Evolutionary conservation across 2,797 vertebrate genomes (phyloP).

Genomic region (Astyanax mexicanus): DNA sequence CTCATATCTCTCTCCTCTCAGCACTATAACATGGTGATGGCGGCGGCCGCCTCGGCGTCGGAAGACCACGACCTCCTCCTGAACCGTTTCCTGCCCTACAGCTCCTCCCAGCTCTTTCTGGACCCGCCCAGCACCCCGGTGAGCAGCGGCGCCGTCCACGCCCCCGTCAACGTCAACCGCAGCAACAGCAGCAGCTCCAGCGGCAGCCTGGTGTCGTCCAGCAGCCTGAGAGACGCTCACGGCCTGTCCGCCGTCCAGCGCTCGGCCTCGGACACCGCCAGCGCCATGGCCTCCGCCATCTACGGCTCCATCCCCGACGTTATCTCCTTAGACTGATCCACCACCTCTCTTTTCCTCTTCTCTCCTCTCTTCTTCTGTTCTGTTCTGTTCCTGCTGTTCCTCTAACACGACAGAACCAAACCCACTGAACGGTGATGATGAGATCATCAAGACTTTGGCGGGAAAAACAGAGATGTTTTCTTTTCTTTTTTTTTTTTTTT

Average conservation of each 20-base stretch:
- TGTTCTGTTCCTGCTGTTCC: too few species aligned
- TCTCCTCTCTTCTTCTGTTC: too few species aligned
- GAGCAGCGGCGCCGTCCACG: slow-evolving; percentile 81
- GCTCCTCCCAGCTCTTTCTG: slow-evolving; percentile 94
- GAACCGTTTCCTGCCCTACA: slow-evolving; percentile 93
- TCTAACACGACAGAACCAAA: too few species aligned
- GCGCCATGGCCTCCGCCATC: slow-evolving; percentile 83
- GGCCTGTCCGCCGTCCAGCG: slow-evolving; percentile 73
- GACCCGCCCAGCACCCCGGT: slow-evolving; percentile 88
- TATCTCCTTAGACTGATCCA: slow-evolving; percentile 94
- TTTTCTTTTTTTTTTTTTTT: slow-evolving; percentile 71
- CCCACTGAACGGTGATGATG: slow-evolving; percentile 60
- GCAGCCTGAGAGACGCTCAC: slow-evolving; percentile 88
- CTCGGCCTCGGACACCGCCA: slow-evolving; percentile 80
- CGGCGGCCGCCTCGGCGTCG: slow-evolving; percentile 89
- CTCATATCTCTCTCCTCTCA: slow-evolving; percentile 62
- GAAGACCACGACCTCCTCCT: slow-evolving; percentile 94
- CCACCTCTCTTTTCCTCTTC: too few species aligned
- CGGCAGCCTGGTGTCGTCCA: slow-evolving; percentile 88
- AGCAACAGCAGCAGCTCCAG: slow-evolving; percentile 89
- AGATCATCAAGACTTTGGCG: slow-evolving; percentile 65
- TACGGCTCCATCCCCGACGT: slow-evolving; percentile 95
- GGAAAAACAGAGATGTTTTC: slow-evolving; percentile 59
- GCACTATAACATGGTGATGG: slow-evolving; percentile 98
- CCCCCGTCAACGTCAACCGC: slow-evolving; percentile 82